phyloP scores from a whole-genome alignment of 2,113 vertebrate species.

The Oriolus oriolus region DNA sequence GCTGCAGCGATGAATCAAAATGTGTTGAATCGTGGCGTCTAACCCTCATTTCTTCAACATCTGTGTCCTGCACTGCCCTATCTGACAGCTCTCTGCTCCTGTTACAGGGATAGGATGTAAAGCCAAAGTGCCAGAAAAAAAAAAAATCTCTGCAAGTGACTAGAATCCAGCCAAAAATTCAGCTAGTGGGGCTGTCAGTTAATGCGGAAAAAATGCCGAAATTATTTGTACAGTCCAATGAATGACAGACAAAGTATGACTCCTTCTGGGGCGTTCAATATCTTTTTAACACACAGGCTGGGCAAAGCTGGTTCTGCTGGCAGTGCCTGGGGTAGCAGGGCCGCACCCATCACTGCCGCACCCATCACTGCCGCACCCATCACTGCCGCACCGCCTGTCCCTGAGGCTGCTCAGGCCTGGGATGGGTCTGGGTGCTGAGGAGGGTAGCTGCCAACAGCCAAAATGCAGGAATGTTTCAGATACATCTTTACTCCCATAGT shows the following conservation, averaged over 20 bases:
- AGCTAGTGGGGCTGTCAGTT: neutral
- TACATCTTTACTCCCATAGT: neutral
- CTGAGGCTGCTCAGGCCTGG: neutral
- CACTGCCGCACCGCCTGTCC: neutral
- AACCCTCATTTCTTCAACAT: neutral
- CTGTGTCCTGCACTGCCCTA: neutral
- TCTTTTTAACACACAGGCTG: neutral
- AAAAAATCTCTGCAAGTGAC: neutral
- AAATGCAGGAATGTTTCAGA: neutral
- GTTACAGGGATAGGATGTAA: neutral
- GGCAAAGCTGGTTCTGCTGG: neutral
- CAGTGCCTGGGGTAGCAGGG: neutral
- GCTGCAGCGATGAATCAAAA: constrained; percentile 34
- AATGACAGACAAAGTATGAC: neutral
- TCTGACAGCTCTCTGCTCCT: neutral
- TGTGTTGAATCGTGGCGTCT: neutral
- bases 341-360: neutral
- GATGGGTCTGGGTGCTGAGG: fast-evolving
- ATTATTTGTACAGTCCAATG: neutral
- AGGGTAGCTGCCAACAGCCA: neutral
- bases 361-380: neutral
- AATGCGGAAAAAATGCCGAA: neutral
- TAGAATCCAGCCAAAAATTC: neutral
- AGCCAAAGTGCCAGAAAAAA: neutral
- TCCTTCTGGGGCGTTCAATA: neutral